A percentile compares a stretch with the other conserved stretches of the same genome.
phyloP scores from a whole-genome alignment of 2,113 vertebrate genomes.

The Calcarius ornatus region DNA sequence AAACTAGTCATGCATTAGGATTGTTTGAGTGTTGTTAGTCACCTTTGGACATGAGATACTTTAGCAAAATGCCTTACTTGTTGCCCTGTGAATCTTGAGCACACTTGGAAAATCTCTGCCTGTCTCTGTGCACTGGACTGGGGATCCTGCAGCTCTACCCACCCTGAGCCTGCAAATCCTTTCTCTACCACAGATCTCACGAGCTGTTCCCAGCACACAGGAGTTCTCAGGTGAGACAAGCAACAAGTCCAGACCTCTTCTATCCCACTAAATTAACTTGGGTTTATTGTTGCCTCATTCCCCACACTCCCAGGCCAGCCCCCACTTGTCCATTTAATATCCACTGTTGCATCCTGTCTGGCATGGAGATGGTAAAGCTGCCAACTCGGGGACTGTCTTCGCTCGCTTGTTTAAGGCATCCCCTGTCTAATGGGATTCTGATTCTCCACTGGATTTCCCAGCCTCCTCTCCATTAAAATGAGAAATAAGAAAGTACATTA shows the following conservation, averaged over 20 bases:
- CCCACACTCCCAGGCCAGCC: slow-evolving; percentile 28
- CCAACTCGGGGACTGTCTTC: background rate
- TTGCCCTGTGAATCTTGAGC: background rate
- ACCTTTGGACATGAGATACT: background rate
- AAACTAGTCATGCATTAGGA: background rate
- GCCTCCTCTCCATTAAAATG: background rate
- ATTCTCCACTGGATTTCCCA: background rate
- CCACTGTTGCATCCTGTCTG: background rate
- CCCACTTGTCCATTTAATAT: slow-evolving; percentile 56
- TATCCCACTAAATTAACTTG: slow-evolving; percentile 32
- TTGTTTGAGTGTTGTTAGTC: background rate
- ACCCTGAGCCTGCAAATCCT: background rate
- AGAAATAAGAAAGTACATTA: background rate
- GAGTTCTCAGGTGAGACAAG: slow-evolving; percentile 2
- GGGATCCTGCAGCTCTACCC: background rate
- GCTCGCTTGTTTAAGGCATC: background rate
- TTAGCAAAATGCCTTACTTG: background rate
- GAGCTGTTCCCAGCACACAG: background rate
- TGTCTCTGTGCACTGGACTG: background rate
- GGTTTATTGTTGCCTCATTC: slow-evolving; percentile 57
- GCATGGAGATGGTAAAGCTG: background rate
- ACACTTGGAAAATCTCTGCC: background rate
- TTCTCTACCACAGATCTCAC: background rate
- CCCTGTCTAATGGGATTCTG: background rate
- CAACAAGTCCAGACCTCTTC: slow-evolving; percentile 47